These are phyloP conservation scores for Theristus sp. DNA, from an alignment of 2,888 invertebrate species.

Conservation along the genomic window DNA sequence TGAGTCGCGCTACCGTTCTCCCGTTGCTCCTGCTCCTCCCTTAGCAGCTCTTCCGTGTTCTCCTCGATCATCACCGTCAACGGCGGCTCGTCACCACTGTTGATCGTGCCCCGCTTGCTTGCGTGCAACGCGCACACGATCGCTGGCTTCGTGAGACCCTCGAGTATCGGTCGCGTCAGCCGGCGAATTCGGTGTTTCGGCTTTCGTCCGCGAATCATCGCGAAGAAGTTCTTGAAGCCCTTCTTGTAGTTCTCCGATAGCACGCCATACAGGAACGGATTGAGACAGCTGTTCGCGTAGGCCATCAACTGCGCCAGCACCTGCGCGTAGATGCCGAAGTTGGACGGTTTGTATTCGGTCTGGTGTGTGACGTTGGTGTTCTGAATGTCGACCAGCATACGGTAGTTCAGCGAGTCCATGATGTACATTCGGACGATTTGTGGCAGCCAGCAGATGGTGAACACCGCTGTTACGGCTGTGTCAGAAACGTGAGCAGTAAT, in stretches of 20 bases:
- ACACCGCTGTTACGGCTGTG: conserved; percentile 43
- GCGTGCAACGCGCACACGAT: no score
- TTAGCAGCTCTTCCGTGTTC: no score
- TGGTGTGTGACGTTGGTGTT: not conserved
- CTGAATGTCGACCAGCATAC: not conserved
- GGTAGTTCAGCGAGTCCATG: not conserved
- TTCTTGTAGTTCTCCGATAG: conserved; percentile 35
- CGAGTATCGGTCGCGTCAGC: not conserved
- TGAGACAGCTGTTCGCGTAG: conserved; percentile 77
- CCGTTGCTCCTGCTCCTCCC: no score
- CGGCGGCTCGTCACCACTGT: no score
- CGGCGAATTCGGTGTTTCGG: not conserved
- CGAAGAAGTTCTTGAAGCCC: not conserved
- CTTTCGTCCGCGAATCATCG: not conserved
- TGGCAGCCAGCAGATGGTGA: conserved; percentile 77
- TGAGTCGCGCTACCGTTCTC: no score
- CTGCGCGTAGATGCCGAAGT: not conserved
- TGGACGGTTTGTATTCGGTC: not conserved
- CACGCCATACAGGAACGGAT: conserved; percentile 76
- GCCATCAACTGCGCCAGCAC: conserved; percentile 34
- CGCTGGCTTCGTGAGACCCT: not conserved
- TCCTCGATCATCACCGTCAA: no score
- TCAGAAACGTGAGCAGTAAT: no score
- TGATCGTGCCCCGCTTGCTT: no score
- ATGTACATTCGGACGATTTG: conserved; percentile 33